Evolutionary conservation across 2,888 invertebrate species (phyloP).

Genomic region (Axea sp.): DNA sequence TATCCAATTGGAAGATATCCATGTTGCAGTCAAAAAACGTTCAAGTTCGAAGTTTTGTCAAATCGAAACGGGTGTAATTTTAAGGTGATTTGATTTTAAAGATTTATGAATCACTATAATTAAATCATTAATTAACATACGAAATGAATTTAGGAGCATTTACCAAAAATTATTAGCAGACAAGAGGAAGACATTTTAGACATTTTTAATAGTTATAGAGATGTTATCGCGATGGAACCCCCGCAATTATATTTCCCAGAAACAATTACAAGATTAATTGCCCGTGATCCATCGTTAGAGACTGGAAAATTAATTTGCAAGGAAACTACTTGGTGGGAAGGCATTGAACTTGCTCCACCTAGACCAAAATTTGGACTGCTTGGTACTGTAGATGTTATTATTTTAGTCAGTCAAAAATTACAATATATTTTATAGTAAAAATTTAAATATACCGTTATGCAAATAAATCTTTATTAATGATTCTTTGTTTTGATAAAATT

Average conservation of each 20-base stretch:
- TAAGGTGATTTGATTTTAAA: slow-evolving; percentile 65
- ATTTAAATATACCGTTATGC: background rate
- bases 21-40: slow-evolving; percentile 93
- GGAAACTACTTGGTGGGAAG: slow-evolving; percentile 88
- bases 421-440: background rate
- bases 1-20: slow-evolving; percentile 88
- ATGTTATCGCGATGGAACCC: slow-evolving; percentile 83
- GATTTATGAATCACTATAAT: too few species aligned
- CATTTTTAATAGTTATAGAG: slow-evolving; percentile 82
- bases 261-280: slow-evolving; percentile 84
- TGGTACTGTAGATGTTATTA: slow-evolving; percentile 74
- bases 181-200: slow-evolving; percentile 85
- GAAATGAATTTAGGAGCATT: slow-evolving; percentile 82
- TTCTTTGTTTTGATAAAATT: too few species aligned
- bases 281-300: slow-evolving; percentile 80
- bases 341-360: slow-evolving; percentile 84
- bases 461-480: too few species aligned
- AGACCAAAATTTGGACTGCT: slow-evolving; percentile 84
- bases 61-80: slow-evolving; percentile 82
- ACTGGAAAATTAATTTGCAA: slow-evolving; percentile 83
- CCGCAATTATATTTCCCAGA: slow-evolving; percentile 86
- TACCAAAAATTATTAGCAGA: slow-evolving; percentile 83
- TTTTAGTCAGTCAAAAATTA: background rate
- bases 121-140: background rate
- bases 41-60: slow-evolving; percentile 87